Evolutionary conservation across 2,888 invertebrate genomes (phyloP), one percentile per base, ranked within the genome.

Genomic region (Autographa gamma): DNA sequence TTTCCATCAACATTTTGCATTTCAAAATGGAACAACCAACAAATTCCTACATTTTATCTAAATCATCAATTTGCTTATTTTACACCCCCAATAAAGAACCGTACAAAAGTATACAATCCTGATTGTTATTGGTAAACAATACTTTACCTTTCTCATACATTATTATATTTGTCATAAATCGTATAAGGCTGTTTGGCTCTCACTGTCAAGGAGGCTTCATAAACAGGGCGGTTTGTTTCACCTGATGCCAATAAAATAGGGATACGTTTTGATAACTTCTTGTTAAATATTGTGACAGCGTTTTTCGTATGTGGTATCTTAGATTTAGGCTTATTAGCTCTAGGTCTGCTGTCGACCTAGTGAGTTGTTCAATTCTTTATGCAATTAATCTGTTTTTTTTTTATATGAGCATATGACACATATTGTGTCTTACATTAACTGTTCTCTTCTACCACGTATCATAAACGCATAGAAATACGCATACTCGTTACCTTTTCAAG

Each of bases 171-270:
- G 48, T 48, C 48, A 48, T 48, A 48, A 48, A 48, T 48, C 16
- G 48, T n/a, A 48, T 48, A 48, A 48, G 4, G 7, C 48, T 7
- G n/a, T 48, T 48, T n/a, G n/a, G 48, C n/a, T 14, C 43, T 43
- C 14, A n/a, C 48, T n/a, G 48, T 48, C 48, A 48, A n/a, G 16
- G 43, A 56, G 25, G 54, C 54, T 56, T 56, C 54, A 13, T 56
- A 56, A 56, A 56, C 25, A 56, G 48, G 48, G 6, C 54, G 19
- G 19, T 56, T 56, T 56, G 25, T 56, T 25, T 56, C 54, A 56
- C 54, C 19, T 56, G 54, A 56, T 56, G 54, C 54, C 54, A 56
- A 56, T 56, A 25, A 19, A 56, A 56, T 56, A 56, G 19, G 25
- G 54, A 56, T 25, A 2, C 54, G 13, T 13, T 56, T 56, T 25